Conservation (phyloP, 2,888 invertebrate genomes). For the Pristionchus japonicus region DNA sequence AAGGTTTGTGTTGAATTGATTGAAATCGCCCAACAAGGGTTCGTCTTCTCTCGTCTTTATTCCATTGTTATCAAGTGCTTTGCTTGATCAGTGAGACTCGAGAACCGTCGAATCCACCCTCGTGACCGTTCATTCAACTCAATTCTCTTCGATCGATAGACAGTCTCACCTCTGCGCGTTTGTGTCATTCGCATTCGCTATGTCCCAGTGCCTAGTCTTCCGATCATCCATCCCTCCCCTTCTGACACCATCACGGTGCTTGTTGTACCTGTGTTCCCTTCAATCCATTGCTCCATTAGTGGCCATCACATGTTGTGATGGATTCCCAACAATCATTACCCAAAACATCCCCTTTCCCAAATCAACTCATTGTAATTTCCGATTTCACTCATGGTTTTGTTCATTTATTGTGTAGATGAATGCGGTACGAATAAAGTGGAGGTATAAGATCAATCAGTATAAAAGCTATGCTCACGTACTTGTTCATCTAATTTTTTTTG, state of each 20-base stretch:
- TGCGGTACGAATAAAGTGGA: constrained; percentile 42
- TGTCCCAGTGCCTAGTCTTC: constrained; percentile 3
- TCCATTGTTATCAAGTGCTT: background rate
- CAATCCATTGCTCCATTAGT: background rate
- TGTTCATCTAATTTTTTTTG: no score
- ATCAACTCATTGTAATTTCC: background rate
- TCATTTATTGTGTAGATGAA: constrained; percentile 31
- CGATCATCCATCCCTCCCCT: background rate
- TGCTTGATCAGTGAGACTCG: background rate
- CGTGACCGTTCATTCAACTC: background rate
- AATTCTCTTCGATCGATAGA: background rate
- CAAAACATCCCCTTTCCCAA: background rate
- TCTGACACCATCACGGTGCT: constrained; percentile 25
- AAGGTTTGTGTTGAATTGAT: background rate
- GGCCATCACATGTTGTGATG: background rate
- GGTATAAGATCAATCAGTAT: background rate
- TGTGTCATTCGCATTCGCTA: constrained; percentile 39
- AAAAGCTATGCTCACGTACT: no score
- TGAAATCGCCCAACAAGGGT: background rate
- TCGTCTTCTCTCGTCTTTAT: background rate
- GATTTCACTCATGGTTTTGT: constrained; percentile 30
- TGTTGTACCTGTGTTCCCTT: background rate
- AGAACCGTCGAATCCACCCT: background rate
- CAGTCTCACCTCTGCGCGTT: background rate
- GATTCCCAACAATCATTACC: background rate